These are phyloP conservation scores for Drepana arcuata DNA, from an alignment of 1,140 invertebrate genomes.

Conservation along the genomic window DNA sequence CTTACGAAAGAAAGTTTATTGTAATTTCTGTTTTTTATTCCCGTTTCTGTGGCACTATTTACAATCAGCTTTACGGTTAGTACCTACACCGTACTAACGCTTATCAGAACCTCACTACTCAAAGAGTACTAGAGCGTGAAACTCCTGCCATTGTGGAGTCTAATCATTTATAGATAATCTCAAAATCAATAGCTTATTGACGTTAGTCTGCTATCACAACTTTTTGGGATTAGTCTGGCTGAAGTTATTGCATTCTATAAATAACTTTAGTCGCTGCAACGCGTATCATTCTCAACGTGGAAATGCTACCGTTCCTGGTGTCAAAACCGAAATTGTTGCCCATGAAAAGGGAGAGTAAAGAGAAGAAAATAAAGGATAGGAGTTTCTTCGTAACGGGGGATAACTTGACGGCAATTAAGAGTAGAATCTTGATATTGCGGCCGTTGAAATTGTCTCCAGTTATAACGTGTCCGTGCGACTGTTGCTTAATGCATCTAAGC, in stretches of 20 bases:
- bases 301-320: slow-evolving; percentile 48
- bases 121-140: slow-evolving; percentile 34
- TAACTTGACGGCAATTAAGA: slow-evolving; percentile 25
- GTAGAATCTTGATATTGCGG: slow-evolving; percentile 25
- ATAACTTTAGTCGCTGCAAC: too few relatives aligned
- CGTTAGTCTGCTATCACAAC: slow-evolving; percentile 18
- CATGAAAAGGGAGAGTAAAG: slow-evolving; percentile 27
- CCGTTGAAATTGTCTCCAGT: slow-evolving; percentile 20
- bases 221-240: too few relatives aligned
- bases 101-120: too few relatives aligned
- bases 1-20: too few relatives aligned
- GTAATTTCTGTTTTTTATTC: too few relatives aligned
- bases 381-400: slow-evolving; percentile 24
- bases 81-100: too few relatives aligned
- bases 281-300: background rate
- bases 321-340: slow-evolving; percentile 49
- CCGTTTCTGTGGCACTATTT: too few relatives aligned
- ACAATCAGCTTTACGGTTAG: too few relatives aligned
- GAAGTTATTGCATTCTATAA: too few relatives aligned
- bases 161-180: slow-evolving; percentile 4
- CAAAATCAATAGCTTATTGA: slow-evolving; percentile 24
- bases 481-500: slow-evolving; percentile 41
- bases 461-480: slow-evolving; percentile 30
- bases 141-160: too few relatives aligned
- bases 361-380: slow-evolving; percentile 24